Evolutionary conservation across 1,140 invertebrate species (phyloP), one percentile per base, ranked within the genome.

Genomic region (Pantala flavescens): DNA sequence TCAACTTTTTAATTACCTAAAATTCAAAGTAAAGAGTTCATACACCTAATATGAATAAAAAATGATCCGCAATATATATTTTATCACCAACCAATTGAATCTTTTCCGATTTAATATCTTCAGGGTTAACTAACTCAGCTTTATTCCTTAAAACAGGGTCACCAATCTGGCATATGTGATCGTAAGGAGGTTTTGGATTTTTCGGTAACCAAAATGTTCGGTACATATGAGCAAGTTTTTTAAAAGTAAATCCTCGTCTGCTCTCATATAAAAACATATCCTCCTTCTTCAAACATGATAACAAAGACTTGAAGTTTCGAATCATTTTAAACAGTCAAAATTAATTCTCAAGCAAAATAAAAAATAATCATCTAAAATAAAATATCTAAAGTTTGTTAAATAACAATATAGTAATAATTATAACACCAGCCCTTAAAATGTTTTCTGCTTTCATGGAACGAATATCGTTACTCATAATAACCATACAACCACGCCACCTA

Each of bases 151-250:
- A 84, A 70, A 84, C 83, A 43, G 90, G 90, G 80, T 91, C 90
- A 0, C 90, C 90, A 74, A 90, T 83, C 84, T 92, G 85, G 84
- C 88, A 86, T 16, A 91, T 82, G 79, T 91, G 89, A 36, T 80
- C 78, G 75, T 89, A 90, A 0, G 90, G 90, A 10, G 89, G 87
- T 71, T 80, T 82, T 5, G 80, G 78, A 23, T 78, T 80, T 73
- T 82, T 79, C 11, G 80, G 81, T 43, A 21, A 10, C 28, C 79
- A 76, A 16, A 74, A 72, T 14, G 75, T 77, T 9, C 23, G 75
- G 23, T 77, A 77, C 43, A 74, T 49, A 3, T 43, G 42, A 55
- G 43, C 14, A n/a, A 74, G 5, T 49, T 74, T 74, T 24, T 14
- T 19, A 24, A 74, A 74, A 74, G n/a, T 28, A 63, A 63, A 63